Evolutionary conservation across 2,113 vertebrate species (phyloP), one percentile per base, ranked within the genome.

Genomic region (Arothron firmamentum): DNA sequence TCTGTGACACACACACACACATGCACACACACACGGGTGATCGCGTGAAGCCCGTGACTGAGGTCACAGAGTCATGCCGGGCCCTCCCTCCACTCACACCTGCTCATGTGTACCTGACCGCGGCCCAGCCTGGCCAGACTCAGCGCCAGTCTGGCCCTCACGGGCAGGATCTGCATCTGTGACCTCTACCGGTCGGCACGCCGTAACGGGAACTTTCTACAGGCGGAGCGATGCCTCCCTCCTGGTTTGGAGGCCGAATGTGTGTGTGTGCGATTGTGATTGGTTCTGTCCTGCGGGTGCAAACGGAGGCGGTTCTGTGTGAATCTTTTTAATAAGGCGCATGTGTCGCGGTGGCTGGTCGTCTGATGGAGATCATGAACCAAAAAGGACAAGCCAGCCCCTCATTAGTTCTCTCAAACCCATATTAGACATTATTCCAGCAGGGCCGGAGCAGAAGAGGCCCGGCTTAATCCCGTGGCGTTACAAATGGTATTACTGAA

Each of bases 401-500:
- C 18, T 81, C 60, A 80, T 86, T 75, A 38, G 34, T 12, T 38
- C 34, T 38, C 45, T 47, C 45, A 47, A n/a, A 9, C 60, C 52
- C 19, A 80, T 59, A 80, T 86, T 75, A 84, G 45, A 70, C 45
- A 23, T 76, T 69, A 61, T 73, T 77, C 52, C 53, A 62, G 60
- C 20, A 57, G 61, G 45, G 55, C 50, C 73, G 49, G 21, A 75
- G 62, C 59, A 56, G 47, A 73, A 74, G 61, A 72, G 61, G 57
- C 70, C 62, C 52, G 38, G 48, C 72, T 75, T 87, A 82, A 88
- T 87, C 84, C 79, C 73, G 57, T 62, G 64, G 80, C 59, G 49
- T 87, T 77, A 81, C 82, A 72, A 86, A 87, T 84, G 64, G 47
- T 66, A 83, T 84, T 82, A 86, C 63, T 59, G 52, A 83, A 84